Evolutionary conservation across 2,113 vertebrate genomes (phyloP), one percentile per base, ranked within the genome.

Genomic region (Setophaga coronata): DNA sequence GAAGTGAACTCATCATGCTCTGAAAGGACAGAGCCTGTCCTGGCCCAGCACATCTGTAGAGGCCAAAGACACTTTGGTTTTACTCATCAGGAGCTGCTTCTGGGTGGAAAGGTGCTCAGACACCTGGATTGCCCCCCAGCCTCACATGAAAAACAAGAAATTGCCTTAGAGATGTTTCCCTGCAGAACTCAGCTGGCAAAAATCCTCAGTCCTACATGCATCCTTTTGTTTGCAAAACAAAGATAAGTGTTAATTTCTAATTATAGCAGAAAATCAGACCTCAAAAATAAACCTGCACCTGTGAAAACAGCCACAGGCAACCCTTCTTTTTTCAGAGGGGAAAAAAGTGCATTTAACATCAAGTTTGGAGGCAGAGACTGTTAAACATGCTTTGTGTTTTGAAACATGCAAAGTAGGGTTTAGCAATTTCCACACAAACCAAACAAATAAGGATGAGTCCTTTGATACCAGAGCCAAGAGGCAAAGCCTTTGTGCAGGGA

Each of bases 1-100:
- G n/a, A 58, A 50, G 14, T 1, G 33, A 79, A 31, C 26, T 34
- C 47, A 1, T 0, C 4, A 6, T 8, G n/a, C 6, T 56, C 66
- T 19, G 19, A 6, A 7, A 1, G 6, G 33, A 29, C 57, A 38
- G 19, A 62, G 40, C 26, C 79, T 58, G 56, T 6, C 12, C 67
- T 24, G 4, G 1, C 12, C 28, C 69, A 57, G 33, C 29, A 85
- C 64, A n/a, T 29, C 0, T 36, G 19, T 77, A 69, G 20, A 50
- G 58, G 38, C 7, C 18, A 50, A 10, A 45, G 69, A 12, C 25
- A 18, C 57, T 62, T 14, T 17, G 45, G 14, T 14, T 58, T 67
- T 8, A 36, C 56, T 9, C 74, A 26, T 15, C 60, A 48, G 42
- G 10, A 60, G 25, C 43, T 9, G 20, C 1, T 42, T 9, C n/a